Evolutionary conservation across 1,140 invertebrate genomes (phyloP), one percentile per base, ranked within the genome.

Genomic region (Drosophila kikkawai): DNA sequence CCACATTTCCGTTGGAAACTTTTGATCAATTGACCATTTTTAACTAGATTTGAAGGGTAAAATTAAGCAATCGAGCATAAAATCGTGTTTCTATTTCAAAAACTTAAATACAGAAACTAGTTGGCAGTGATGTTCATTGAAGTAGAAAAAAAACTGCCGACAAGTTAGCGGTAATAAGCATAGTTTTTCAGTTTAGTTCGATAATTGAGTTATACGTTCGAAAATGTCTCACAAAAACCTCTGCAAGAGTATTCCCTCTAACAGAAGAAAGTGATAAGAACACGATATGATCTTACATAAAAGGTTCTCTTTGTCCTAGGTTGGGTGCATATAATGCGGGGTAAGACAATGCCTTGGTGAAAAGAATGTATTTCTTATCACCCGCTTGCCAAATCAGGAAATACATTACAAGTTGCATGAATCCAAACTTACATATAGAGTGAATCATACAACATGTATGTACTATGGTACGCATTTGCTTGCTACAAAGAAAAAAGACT

Each of bases 391-490:
- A 12, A 47, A 63, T 29, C 57, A 22, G 58, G 32, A 37, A 48
- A n/a, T 48, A n/a, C 32, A 60, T 22, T 17, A 22, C 32, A 32
- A 48, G 7, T 48, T 39, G 64, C 58, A 64, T 5, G 26, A n/a
- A 29, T 19, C 0, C 17, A 4, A 3, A 11, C 22, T 3, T 22
- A 22, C 22, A 15, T 17, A 45, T 9, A 45, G 26, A 2, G 7
- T 61, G 51, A 44, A 65, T 56, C 51, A 65, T 17, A n/a, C 26
- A 4, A 11, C 3, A 29, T 32, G 15, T 34, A 3, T 6, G 5
- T 3, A 17, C 2, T 48, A 22, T 13, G 15, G 7, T 9, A 17
- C 4, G 11, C 7, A 15, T 51, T 12, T 53, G 11, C 6, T 13
- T 26, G 12, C 19, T 12, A 45, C 63, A 65, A 56, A 56, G 61